Percentiles rank a stretch among this genome's conserved stretches.
Evolutionary conservation across 2,797 vertebrate species (phyloP).

Genomic region (Simalia tracyae): DNA sequence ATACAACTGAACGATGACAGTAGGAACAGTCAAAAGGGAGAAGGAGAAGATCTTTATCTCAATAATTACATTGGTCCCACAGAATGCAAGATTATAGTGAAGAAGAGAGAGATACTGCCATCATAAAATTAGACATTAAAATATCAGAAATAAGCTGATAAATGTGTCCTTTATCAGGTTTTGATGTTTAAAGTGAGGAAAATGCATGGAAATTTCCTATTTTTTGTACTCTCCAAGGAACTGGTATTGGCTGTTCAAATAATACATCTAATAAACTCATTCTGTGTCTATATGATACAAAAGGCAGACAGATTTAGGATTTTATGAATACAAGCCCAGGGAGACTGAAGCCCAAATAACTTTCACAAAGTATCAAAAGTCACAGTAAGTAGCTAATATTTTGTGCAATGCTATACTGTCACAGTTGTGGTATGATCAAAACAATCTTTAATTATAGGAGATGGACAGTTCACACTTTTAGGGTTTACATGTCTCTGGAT

Average conservation of each 20-base stretch:
- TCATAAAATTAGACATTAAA: neutral
- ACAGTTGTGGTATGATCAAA: no score
- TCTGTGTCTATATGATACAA: neutral
- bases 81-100: neutral
- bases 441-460: neutral
- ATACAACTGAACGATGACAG: neutral
- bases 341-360: accelerated
- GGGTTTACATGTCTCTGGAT: neutral
- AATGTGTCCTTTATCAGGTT: neutral
- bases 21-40: neutral
- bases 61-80: neutral
- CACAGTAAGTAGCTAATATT: no score
- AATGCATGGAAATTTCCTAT: neutral
- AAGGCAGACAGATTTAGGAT: accelerated
- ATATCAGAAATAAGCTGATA: neutral
- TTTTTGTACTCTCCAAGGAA: neutral
- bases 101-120: neutral
- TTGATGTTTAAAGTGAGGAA: neutral
- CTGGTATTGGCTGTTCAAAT: neutral
- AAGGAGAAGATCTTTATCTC: neutral
- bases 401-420: no score
- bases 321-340: neutral
- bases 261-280: neutral
- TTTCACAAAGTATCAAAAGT: neutral
- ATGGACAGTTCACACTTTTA: neutral